Conservation (phyloP, 2,113 vertebrate species). For the Peromyscus maniculatus region DNA sequence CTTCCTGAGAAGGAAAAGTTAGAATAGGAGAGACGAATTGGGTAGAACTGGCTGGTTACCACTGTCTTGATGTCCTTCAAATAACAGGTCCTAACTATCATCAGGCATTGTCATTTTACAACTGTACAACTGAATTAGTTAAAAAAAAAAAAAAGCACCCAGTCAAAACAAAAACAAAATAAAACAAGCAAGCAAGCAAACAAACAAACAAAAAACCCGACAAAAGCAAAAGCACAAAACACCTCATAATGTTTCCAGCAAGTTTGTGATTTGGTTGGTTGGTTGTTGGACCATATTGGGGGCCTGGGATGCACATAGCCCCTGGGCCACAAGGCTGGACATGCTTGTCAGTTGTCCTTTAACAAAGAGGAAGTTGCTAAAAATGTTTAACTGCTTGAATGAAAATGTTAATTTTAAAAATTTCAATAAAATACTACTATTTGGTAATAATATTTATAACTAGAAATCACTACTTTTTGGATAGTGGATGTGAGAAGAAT, state of each 20-base stretch:
- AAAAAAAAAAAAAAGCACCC: too few relatives aligned
- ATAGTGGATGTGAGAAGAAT: background rate
- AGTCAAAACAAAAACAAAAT: background rate
- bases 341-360: background rate
- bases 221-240: background rate
- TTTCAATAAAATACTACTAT: background rate
- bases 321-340: background rate
- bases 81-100: background rate
- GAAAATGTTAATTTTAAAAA: background rate
- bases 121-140: too few relatives aligned
- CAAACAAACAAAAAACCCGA: background rate
- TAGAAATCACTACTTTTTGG: background rate
- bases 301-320: background rate
- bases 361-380: background rate
- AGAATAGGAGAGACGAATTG: slow-evolving; percentile 9
- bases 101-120: background rate
- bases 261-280: background rate
- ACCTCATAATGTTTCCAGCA: background rate
- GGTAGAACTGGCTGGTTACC: background rate
- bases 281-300: background rate
- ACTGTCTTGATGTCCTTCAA: background rate
- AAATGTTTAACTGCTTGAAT: background rate
- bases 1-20: background rate
- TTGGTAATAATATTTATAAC: background rate
- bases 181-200: background rate